Evolutionary conservation across 2,113 vertebrate species (phyloP).

Genomic region (Paralichthys olivaceus): DNA sequence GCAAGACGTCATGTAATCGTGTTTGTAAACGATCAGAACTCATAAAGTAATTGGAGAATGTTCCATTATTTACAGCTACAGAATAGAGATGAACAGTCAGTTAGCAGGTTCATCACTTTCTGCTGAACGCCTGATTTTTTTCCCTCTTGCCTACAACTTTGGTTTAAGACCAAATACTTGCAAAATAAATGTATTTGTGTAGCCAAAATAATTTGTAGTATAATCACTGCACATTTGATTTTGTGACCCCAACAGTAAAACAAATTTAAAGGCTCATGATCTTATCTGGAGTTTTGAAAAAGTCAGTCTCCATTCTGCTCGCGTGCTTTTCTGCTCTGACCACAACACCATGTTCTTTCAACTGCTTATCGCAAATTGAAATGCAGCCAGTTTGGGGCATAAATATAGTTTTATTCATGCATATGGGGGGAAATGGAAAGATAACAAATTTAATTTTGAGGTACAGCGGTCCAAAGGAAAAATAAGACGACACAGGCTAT

Average conservation of each 20-base stretch:
- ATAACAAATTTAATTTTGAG: not conserved
- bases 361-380: not conserved
- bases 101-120: too few relatives aligned
- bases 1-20: not conserved
- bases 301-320: not conserved
- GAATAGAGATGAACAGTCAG: too few relatives aligned
- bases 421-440: not conserved
- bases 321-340: too few relatives aligned
- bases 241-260: too few relatives aligned
- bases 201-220: not conserved
- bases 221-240: not conserved
- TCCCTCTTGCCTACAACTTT: too few relatives aligned
- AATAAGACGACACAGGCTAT: not conserved
- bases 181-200: too few relatives aligned
- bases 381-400: not conserved
- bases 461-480: not conserved
- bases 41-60: not conserved
- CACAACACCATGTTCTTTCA: not conserved
- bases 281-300: not conserved
- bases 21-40: not conserved
- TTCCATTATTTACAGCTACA: not conserved
- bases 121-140: too few relatives aligned
- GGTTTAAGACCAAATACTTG: too few relatives aligned
- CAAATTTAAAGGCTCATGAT: not conserved
- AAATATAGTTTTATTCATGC: conserved; percentile 1